Evolutionary conservation across 2,888 invertebrate genomes (phyloP).

Genomic region (Leptothorax acervorum): DNA sequence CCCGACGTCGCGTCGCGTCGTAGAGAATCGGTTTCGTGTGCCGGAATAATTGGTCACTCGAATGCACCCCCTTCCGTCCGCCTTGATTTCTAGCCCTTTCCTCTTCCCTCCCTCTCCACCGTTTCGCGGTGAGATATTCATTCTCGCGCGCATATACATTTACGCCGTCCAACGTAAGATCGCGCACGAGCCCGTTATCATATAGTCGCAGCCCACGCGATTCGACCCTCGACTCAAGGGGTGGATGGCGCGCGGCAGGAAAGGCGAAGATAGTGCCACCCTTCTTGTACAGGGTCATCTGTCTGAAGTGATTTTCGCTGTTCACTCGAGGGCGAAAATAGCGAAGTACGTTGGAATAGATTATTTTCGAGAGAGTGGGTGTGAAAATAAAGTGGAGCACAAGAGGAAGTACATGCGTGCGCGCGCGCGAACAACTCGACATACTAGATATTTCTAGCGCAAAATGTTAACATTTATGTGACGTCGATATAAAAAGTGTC

Average conservation of each 20-base stretch:
- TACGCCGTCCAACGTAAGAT: slow-evolving; percentile 62
- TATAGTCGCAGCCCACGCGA: slow-evolving; percentile 77
- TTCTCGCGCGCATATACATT: slow-evolving; percentile 39
- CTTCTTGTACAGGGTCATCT: slow-evolving; percentile 46
- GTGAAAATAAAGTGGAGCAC: background rate
- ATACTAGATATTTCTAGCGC: background rate
- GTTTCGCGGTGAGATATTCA: slow-evolving; percentile 43
- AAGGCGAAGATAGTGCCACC: slow-evolving; percentile 51
- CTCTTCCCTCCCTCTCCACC: too few relatives aligned
- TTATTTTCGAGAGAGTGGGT: slow-evolving; percentile 17
- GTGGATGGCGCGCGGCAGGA: slow-evolving; percentile 6
- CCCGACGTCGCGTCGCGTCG: background rate
- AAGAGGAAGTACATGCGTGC: too few relatives aligned
- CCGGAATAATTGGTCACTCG: slow-evolving; percentile 52
- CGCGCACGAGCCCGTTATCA: slow-evolving; percentile 75
- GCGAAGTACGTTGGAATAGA: slow-evolving; percentile 34
- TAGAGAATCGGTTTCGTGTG: slow-evolving; percentile 43
- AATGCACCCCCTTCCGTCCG: slow-evolving; percentile 14
- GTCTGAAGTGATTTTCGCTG: slow-evolving; percentile 53
- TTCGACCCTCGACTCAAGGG: slow-evolving; percentile 65
- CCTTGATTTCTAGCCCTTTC: slow-evolving; percentile 17
- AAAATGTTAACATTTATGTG: slow-evolving; percentile 17
- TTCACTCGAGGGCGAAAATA: slow-evolving; percentile 50
- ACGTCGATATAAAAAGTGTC: background rate
- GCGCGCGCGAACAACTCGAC: background rate